A percentile compares a stretch with the other conserved stretches of the same genome.
These are phyloP conservation scores for Chironomus tepperi DNA, from an alignment of 1,140 invertebrate genomes.

Conservation along the genomic window DNA sequence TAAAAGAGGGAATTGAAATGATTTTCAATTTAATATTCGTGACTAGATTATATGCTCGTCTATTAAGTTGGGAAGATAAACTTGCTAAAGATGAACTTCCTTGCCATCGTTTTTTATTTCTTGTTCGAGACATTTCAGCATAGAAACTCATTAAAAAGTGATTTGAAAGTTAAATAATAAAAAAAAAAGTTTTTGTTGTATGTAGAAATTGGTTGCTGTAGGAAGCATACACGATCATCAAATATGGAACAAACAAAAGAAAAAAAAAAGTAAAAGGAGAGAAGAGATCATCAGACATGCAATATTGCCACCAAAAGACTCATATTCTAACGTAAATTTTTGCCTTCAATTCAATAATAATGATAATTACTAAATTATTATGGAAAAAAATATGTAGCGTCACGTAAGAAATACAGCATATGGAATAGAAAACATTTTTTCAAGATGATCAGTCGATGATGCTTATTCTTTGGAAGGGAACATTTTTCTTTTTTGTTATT, in stretches of 20 bases:
- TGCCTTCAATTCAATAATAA: not conserved
- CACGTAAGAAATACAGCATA: not conserved
- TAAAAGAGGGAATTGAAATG: not conserved
- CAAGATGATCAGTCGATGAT: not conserved
- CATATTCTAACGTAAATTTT: too few species aligned
- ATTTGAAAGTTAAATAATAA: not conserved
- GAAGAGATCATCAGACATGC: not conserved
- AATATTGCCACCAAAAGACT: not conserved
- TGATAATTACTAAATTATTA: not conserved
- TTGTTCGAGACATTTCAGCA: too few species aligned
- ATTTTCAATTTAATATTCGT: slow-evolving; percentile 10
- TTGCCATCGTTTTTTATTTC: too few species aligned
- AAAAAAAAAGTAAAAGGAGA: not conserved
- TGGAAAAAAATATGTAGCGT: not conserved
- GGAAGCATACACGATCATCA: too few species aligned
- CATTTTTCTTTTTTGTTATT: too few species aligned
- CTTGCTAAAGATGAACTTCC: not conserved
- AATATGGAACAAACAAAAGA: not conserved
- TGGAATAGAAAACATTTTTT: not conserved
- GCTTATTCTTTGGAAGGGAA: not conserved
- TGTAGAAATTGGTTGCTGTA: not conserved
- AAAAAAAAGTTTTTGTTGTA: not conserved
- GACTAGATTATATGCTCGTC: slow-evolving; percentile 23
- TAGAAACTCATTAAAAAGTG: not conserved
- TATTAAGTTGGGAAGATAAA: slow-evolving; percentile 8